A percentile compares a stretch with the other conserved stretches of the same genome.
These are phyloP conservation scores for Cranoglanis bouderius DNA, from an alignment of 2,113 vertebrate genomes.

Conservation along the genomic window DNA sequence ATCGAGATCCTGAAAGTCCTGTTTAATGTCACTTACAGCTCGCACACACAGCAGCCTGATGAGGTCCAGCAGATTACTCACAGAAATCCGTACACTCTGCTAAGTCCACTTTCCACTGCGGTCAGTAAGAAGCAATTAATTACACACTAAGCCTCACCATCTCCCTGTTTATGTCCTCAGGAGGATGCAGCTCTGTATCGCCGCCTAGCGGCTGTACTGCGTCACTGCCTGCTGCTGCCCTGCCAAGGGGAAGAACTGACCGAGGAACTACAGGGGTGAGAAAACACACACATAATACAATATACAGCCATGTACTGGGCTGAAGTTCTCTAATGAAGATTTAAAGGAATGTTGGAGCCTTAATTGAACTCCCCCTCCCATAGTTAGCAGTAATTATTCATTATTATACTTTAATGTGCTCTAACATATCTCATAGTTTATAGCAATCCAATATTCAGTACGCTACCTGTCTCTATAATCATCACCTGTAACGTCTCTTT, in stretches of 20 bases:
- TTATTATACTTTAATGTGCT: neutral
- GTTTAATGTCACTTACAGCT: constrained; percentile 65
- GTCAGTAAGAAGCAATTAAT: constrained; percentile 5
- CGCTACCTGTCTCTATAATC: too few relatives aligned
- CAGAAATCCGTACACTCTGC: neutral
- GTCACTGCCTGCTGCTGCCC: constrained; percentile 72
- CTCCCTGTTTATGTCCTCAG: constrained; percentile 51
- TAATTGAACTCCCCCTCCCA: neutral
- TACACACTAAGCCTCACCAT: neutral
- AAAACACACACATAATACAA: neutral
- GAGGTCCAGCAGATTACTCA: constrained; percentile 51
- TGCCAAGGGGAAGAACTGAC: constrained; percentile 67
- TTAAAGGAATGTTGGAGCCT: neutral
- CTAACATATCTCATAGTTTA: neutral
- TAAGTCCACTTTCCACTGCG: neutral
- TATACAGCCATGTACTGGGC: neutral
- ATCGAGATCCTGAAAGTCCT: constrained; percentile 67
- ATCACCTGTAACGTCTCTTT: neutral
- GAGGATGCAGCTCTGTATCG: constrained; percentile 74
- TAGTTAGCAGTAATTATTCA: neutral
- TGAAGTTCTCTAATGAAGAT: neutral
- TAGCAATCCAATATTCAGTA: neutral
- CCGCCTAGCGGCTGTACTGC: constrained; percentile 75
- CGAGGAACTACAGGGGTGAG: constrained; percentile 77
- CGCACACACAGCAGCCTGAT: constrained; percentile 58